Conservation (phyloP, 2,797 vertebrate species). For the Anas capensis region DNA sequence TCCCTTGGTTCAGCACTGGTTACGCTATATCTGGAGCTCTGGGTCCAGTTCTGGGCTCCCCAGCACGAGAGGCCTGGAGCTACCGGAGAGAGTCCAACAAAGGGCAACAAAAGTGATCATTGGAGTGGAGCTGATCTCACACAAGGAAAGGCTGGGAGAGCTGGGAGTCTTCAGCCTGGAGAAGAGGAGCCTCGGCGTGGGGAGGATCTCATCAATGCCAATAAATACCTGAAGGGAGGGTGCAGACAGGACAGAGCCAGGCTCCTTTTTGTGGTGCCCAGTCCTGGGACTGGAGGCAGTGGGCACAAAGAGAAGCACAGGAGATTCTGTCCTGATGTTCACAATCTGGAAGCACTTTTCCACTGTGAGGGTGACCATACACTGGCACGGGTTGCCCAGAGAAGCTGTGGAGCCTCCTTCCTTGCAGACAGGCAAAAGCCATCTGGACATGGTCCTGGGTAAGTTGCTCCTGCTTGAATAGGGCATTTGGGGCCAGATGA, state of each 20-base stretch:
- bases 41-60: not conserved
- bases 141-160: not conserved
- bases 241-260: accelerated
- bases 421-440: not conserved
- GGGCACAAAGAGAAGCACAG: not conserved
- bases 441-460: not conserved
- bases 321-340: not conserved
- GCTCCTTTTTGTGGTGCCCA: not conserved
- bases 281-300: not conserved
- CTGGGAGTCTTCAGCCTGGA: not conserved
- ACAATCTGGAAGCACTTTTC: not conserved
- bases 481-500: not conserved
- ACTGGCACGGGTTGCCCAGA: not conserved
- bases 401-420: not conserved
- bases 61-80: not conserved
- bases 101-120: not conserved
- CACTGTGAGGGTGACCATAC: no score
- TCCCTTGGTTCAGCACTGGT: not conserved
- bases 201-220: not conserved
- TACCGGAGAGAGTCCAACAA: not conserved
- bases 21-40: not conserved
- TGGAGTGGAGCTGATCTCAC: not conserved
- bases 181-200: not conserved
- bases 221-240: not conserved
- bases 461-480: not conserved